Evolutionary conservation across 2,888 invertebrate genomes (phyloP).

Genomic region (Drosophila subquinaria): DNA sequence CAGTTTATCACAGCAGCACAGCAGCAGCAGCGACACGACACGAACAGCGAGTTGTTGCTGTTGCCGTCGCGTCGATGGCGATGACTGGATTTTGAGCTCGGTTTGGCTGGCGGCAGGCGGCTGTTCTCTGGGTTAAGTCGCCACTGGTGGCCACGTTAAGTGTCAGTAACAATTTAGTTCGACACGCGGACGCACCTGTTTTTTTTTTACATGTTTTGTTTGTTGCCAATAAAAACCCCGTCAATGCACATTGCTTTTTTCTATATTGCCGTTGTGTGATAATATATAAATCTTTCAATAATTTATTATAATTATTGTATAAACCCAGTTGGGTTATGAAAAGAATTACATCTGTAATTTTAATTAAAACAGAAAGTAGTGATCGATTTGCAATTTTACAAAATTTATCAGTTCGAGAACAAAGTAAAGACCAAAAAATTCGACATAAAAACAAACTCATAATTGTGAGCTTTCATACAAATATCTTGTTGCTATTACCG

Average conservation of each 20-base stretch:
- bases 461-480: background rate
- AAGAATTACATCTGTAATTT: background rate
- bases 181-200: conserved; percentile 82
- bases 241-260: background rate
- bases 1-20: conserved; percentile 41
- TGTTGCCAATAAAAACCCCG: conserved; percentile 23
- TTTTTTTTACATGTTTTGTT: conserved; percentile 56
- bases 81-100: conserved; percentile 53
- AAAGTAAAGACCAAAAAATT: background rate
- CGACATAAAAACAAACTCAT: background rate
- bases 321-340: conserved; percentile 1
- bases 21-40: conserved; percentile 10
- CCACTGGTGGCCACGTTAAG: conserved; percentile 78
- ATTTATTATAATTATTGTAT: conserved; percentile 9
- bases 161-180: conserved; percentile 86
- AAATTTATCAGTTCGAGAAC: background rate
- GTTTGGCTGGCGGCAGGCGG: conserved; percentile 40
- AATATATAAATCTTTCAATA: conserved; percentile 7
- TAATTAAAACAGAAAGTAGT: background rate
- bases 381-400: background rate
- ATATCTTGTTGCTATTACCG: background rate
- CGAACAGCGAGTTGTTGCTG: conserved; percentile 8
- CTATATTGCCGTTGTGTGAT: conserved; percentile 1
- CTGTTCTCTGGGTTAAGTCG: conserved; percentile 73
- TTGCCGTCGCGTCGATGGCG: conserved; percentile 30